Percentiles rank a stretch among this genome's conserved stretches.
Conservation (phyloP, 2,888 invertebrate species). For the Hecatera dysodea region DNA sequence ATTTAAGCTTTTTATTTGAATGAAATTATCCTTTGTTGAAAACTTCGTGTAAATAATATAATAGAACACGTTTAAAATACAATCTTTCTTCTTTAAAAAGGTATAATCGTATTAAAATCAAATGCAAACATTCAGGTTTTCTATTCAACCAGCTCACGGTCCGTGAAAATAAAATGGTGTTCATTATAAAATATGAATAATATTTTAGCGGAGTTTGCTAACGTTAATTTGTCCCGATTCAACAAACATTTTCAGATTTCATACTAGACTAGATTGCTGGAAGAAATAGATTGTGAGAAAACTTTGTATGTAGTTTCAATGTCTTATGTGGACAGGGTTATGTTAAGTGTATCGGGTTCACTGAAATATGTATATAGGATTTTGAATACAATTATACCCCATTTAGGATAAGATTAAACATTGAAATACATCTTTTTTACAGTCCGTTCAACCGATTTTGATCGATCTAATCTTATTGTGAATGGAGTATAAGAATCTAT, state of each 20-base stretch:
- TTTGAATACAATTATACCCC: neutral
- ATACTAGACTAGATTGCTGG: constrained; percentile 61
- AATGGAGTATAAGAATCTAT: too few relatives aligned
- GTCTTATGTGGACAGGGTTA: neutral
- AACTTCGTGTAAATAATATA: constrained; percentile 26
- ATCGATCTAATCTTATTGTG: too few relatives aligned
- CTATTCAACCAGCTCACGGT: constrained; percentile 40
- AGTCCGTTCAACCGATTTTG: too few relatives aligned
- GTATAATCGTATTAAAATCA: constrained; percentile 54
- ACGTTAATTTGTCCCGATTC: constrained; percentile 69
- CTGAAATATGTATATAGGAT: neutral
- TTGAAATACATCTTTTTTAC: too few relatives aligned
- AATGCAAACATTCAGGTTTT: constrained; percentile 48
- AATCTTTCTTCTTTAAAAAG: constrained; percentile 45
- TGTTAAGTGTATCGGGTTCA: neutral
- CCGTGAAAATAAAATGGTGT: constrained; percentile 50
- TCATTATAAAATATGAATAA: constrained; percentile 66
- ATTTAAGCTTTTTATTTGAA: constrained; percentile 9
- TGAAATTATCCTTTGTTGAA: constrained; percentile 17
- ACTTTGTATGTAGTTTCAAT: constrained; percentile 10
- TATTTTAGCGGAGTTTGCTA: constrained; percentile 60
- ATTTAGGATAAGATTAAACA: too few relatives aligned
- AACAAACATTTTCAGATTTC: constrained; percentile 67
- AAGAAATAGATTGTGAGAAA: constrained; percentile 50
- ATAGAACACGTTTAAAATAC: constrained; percentile 24